These are phyloP conservation scores for Acanthurus tractus DNA, from an alignment of 2,797 vertebrate species.

Conservation along the genomic window DNA sequence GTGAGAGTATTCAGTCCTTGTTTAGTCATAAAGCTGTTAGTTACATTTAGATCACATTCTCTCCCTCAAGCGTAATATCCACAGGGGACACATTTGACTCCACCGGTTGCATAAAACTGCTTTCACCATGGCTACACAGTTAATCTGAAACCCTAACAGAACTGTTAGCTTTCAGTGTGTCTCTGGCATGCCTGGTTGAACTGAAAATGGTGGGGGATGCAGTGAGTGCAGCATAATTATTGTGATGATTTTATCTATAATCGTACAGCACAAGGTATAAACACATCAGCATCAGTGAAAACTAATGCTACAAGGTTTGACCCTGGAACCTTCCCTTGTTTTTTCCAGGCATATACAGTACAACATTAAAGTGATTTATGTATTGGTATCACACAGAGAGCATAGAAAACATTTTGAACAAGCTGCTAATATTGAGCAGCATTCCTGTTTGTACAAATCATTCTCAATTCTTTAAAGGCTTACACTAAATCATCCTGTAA, in stretches of 20 bases:
- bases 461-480: constrained; percentile 58
- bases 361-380: constrained; percentile 48
- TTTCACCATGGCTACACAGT: constrained; percentile 1
- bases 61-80: constrained; percentile 5
- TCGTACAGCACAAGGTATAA: background rate
- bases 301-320: constrained; percentile 16
- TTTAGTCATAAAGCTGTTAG: constrained; percentile 19
- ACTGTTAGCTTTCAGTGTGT: constrained; percentile 1
- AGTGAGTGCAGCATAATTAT: constrained; percentile 15
- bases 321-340: constrained; percentile 4
- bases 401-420: constrained; percentile 35
- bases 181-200: no score
- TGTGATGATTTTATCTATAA: constrained; percentile 6
- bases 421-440: constrained; percentile 43
- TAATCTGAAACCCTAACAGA: constrained; percentile 14
- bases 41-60: constrained; percentile 22
- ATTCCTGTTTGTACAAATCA: constrained; percentile 44
- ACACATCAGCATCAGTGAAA: constrained; percentile 7
- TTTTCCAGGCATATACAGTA: constrained; percentile 30
- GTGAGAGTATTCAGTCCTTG: constrained; percentile 10
- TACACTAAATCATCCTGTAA: constrained; percentile 67
- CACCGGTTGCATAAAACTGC: background rate
- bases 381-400: constrained; percentile 18
- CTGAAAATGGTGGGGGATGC: background rate
- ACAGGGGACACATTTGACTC: constrained; percentile 9